Base-by-base conservation (phyloP, 2,888 invertebrate species). In the Tuberolachnus salignus region DNA sequence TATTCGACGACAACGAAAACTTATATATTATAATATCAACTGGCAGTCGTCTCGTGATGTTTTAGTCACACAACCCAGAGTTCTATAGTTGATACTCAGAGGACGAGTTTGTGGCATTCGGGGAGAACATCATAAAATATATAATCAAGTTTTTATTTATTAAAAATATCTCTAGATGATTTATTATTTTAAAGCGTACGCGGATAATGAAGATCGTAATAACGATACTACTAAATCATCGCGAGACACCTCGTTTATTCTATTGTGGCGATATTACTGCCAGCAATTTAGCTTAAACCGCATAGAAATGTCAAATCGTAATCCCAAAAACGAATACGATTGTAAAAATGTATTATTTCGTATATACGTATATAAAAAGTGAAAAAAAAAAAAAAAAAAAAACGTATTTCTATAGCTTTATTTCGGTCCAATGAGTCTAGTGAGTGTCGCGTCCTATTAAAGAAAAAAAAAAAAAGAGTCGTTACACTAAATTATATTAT, bases 141-240 rank as follows among this genome's bases (percentile, higher is more conserved):
- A 46, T 16, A n/a, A 16, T 59, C 8, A 19, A 67, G 59, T 78
- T 78, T 69, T 42, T 51, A 78, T 78, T 78, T 78, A 78, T 69
- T 78, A 78, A 78, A 78, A 59, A 78, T 42, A 21, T 69, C 67
- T 69, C 49, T n/a, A 9, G 61, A 46, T 59, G 59, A 78, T 78
- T 61, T 78, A 78, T 67, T 59, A 51, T 61, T 51, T 69, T 51
- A 57, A 69, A 59, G 59, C 34, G 42, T n/a, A n/a, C 21, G 9
- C 34, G 61, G 59, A 59, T 78, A 69, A 78, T 69, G 51, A 49
- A 59, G 57, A 67, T 49, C 67, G 59, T 51, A 21, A 57, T 42
- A n/a, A n/a, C n/a, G 51, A 78, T 42, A 59, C 57, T 78, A 69
- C 57, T 78, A 69, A 61, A 78, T 78, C 69, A 78, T 78, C 59